phyloP scores from a whole-genome alignment of 2,797 vertebrate genomes.

The Gambusia yucatana region DNA sequence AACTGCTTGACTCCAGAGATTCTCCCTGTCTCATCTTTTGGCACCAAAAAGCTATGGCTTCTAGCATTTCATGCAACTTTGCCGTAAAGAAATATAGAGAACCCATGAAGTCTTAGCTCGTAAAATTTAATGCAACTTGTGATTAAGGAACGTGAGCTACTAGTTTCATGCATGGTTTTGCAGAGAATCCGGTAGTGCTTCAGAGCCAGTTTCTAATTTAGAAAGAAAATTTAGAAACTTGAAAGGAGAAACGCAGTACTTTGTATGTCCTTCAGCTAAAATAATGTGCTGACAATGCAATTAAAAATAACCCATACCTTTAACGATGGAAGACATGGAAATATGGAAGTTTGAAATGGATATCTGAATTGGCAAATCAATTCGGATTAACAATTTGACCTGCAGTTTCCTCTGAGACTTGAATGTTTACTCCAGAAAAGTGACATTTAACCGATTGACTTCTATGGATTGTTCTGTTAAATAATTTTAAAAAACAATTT shows the following conservation, averaged over 20 bases:
- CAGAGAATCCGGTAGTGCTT: neutral
- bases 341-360: too few relatives aligned
- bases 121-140: neutral
- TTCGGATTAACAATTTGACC: too few relatives aligned
- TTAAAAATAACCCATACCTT: too few relatives aligned
- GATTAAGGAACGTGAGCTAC: neutral
- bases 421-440: too few relatives aligned
- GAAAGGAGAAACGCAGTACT: neutral
- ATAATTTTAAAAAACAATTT: too few relatives aligned
- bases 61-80: conserved; percentile 13
- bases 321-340: too few relatives aligned
- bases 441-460: too few relatives aligned
- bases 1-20: conserved; percentile 21
- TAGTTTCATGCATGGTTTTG: neutral
- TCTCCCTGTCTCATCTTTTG: conserved; percentile 29
- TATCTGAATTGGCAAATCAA: too few relatives aligned
- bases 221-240: neutral
- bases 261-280: too few relatives aligned
- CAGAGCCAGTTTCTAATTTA: neutral
- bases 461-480: too few relatives aligned
- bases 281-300: too few relatives aligned
- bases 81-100: conserved; percentile 9
- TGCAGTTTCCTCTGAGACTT: too few relatives aligned
- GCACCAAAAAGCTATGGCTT: neutral
- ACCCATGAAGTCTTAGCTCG: neutral